Evolutionary conservation across 1,140 invertebrate species (phyloP).

Genomic region (Lucilia sericata): DNA sequence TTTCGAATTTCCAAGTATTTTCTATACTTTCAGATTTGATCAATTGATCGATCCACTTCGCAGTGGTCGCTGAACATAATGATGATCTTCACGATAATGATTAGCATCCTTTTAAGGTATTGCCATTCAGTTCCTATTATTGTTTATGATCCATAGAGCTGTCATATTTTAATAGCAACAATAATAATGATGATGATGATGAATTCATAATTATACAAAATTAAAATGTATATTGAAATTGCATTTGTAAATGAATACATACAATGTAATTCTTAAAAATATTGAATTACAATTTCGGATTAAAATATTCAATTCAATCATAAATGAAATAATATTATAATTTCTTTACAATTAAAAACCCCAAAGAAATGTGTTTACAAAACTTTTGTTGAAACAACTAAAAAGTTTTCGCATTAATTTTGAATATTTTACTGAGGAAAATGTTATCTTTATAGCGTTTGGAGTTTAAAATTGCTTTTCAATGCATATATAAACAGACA

Average conservation of each 20-base stretch:
- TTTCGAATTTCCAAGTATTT: not conserved
- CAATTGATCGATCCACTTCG: not conserved
- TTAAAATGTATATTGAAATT: not conserved
- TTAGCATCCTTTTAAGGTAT: not conserved
- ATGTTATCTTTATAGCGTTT: no score
- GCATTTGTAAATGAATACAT: not conserved
- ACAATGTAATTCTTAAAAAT: no score
- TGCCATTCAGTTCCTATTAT: not conserved
- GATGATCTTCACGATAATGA: not conserved
- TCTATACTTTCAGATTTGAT: not conserved
- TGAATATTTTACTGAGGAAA: no score
- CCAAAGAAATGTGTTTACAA: no score
- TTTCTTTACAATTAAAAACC: no score
- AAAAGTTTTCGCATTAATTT: no score
- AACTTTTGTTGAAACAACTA: no score
- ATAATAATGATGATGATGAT: not conserved
- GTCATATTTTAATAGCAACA: not conserved
- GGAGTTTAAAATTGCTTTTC: no score
- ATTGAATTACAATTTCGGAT: no score
- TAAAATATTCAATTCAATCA: no score
- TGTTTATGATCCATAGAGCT: not conserved
- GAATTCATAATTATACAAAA: not conserved
- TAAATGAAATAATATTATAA: no score
- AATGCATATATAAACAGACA: no score
- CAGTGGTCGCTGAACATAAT: not conserved